phyloP scores from a whole-genome alignment of 2,888 invertebrate species.

The Tetanocera ferruginea region DNA sequence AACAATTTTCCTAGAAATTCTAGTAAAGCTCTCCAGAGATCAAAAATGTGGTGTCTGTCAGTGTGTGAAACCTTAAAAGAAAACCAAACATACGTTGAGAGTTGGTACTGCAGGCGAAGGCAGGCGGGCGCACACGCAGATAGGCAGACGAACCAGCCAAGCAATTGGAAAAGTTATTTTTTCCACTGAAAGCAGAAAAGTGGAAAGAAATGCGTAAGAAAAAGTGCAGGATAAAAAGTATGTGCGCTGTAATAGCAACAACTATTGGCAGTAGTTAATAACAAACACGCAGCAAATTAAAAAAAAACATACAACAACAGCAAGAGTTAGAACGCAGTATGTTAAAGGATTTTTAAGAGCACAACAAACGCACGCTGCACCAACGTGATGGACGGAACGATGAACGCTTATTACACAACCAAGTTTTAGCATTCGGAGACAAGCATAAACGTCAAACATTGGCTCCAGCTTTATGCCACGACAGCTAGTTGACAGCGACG shows the following conservation, averaged over 20 bases:
- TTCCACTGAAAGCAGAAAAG: slow-evolving; percentile 23
- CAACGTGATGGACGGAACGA: neutral
- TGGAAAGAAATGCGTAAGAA: slow-evolving; percentile 9
- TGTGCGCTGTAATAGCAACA: slow-evolving; percentile 9
- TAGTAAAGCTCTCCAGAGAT: neutral
- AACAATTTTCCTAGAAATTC: slow-evolving; percentile 38
- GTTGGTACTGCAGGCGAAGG: neutral
- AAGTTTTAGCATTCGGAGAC: neutral
- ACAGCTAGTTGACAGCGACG: slow-evolving; percentile 28
- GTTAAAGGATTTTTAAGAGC: slow-evolving; percentile 24
- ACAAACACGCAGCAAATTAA: neutral
- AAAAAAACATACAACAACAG: neutral
- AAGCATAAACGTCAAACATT: slow-evolving; percentile 20
- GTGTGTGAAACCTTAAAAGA: neutral
- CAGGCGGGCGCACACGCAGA: neutral
- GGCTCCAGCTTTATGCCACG: slow-evolving; percentile 36
- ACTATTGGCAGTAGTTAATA: neutral
- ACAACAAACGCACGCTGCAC: neutral
- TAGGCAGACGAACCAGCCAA: neutral
- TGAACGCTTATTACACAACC: neutral
- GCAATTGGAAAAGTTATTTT: slow-evolving; percentile 29
- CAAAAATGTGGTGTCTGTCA: slow-evolving; percentile 1
- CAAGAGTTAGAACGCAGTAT: neutral
- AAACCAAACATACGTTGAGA: neutral
- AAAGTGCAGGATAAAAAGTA: slow-evolving; percentile 8